Evolutionary conservation across 2,888 invertebrate genomes (phyloP).

Genomic region (Acronicta alni): DNA sequence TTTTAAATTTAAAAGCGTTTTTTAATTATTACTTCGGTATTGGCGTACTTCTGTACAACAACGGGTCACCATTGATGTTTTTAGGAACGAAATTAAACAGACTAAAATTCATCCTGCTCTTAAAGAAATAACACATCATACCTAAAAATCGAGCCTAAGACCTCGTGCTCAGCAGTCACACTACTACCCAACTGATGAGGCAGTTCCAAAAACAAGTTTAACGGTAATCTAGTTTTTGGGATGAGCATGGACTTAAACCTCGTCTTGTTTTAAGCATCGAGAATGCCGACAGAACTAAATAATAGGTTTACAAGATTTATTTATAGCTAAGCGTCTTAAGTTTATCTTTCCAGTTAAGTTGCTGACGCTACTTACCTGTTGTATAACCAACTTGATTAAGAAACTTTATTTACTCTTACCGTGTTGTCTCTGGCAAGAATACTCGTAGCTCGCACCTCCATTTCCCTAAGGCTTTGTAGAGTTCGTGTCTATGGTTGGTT

Average conservation of each 20-base stretch:
- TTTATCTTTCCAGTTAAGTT: slow-evolving; percentile 9
- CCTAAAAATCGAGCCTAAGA: not conserved
- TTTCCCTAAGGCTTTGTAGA: not conserved
- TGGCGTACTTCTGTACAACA: too few species aligned
- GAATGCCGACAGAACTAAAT: not conserved
- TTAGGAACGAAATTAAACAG: too few species aligned
- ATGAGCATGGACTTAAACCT: not conserved
- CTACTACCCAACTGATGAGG: too few species aligned
- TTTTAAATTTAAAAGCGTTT: too few species aligned
- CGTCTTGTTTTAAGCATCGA: not conserved
- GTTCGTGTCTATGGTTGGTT: not conserved
- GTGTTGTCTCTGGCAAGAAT: slow-evolving; percentile 4
- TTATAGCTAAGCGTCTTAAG: slow-evolving; percentile 1
- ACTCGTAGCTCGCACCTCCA: not conserved
- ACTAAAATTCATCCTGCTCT: too few species aligned
- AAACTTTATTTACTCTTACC: slow-evolving; percentile 13
- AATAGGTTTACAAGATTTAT: slow-evolving; percentile 1
- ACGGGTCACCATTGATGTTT: too few species aligned
- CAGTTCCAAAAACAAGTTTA: not conserved
- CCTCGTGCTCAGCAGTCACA: too few species aligned
- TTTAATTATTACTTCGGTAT: too few species aligned
- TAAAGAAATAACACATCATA: too few species aligned
- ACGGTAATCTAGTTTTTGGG: not conserved
- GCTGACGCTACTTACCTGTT: slow-evolving; percentile 10
- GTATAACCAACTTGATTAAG: slow-evolving; percentile 14